Percentiles rank a stretch among this genome's conserved stretches.
These are phyloP conservation scores for Pheosia gnoma DNA, from an alignment of 2,888 invertebrate genomes.

Conservation along the genomic window DNA sequence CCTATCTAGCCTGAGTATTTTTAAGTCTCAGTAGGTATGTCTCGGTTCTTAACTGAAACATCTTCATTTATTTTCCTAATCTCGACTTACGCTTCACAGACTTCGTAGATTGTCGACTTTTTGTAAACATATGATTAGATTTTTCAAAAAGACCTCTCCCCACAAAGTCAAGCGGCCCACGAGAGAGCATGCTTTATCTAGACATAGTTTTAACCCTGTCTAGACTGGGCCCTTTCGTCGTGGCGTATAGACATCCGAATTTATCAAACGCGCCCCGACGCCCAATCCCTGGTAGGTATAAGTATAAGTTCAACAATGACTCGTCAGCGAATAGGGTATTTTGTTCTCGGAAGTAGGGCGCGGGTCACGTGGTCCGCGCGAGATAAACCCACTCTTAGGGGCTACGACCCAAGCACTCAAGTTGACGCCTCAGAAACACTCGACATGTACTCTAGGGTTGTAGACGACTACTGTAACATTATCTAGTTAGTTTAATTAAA, in stretches of 20 bases:
- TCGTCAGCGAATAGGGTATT: slow-evolving; percentile 47
- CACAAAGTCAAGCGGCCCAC: not conserved
- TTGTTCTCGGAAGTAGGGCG: slow-evolving; percentile 55
- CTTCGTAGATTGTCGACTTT: not conserved
- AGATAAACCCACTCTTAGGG: slow-evolving; percentile 50
- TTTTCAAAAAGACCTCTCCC: not conserved
- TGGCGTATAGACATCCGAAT: slow-evolving; percentile 25
- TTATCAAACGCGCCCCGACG: slow-evolving; percentile 26
- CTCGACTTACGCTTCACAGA: not conserved
- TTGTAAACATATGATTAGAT: not conserved
- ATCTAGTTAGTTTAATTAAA: not conserved
- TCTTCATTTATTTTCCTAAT: not conserved
- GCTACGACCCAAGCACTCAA: slow-evolving; percentile 32
- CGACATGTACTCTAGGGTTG: slow-evolving; percentile 7
- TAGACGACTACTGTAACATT: not conserved
- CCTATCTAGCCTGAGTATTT: not conserved
- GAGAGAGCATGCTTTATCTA: not conserved
- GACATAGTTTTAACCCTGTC: slow-evolving; percentile 16
- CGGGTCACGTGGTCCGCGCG: slow-evolving; percentile 40
- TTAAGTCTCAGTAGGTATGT: not conserved
- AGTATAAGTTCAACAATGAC: slow-evolving; percentile 50
- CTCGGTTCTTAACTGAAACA: too few relatives aligned
- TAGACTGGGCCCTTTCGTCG: slow-evolving; percentile 20
- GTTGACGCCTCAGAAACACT: slow-evolving; percentile 42
- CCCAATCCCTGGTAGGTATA: slow-evolving; percentile 16